Percentiles rank a stretch among this genome's conserved stretches.
Conservation (phyloP, 2,113 vertebrate species). For the Gila orcuttii region DNA sequence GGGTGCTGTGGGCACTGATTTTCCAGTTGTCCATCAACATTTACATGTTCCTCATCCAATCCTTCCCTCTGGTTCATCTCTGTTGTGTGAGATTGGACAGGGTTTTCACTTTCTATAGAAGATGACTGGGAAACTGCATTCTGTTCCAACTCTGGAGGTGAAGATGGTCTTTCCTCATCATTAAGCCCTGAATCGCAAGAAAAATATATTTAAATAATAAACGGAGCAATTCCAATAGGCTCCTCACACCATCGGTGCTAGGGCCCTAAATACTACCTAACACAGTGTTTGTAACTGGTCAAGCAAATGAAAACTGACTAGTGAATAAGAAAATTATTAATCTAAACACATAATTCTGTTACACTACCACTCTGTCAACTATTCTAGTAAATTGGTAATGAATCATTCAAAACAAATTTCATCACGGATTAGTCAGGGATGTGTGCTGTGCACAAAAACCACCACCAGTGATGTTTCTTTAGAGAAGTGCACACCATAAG, state of each 20-base stretch:
- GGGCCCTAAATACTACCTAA: no score
- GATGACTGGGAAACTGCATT: constrained; percentile 70
- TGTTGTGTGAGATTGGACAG: constrained; percentile 50
- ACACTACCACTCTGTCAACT: neutral
- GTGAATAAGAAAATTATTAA: neutral
- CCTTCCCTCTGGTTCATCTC: constrained; percentile 54
- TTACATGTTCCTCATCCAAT: constrained; percentile 52
- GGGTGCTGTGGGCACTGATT: constrained; percentile 54
- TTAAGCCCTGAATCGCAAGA: constrained; percentile 65
- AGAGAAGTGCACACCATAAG: neutral
- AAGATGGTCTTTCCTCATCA: constrained; percentile 75
- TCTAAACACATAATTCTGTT: neutral
- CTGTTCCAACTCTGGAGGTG: constrained; percentile 70
- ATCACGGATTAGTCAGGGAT: neutral
- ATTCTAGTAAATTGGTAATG: neutral
- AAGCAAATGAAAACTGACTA: neutral
- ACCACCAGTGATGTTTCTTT: neutral
- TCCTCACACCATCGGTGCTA: no score
- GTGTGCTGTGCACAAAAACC: neutral
- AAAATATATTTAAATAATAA: neutral
- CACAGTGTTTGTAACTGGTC: no score
- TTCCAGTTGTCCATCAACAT: constrained; percentile 55
- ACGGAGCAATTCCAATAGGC: no score
- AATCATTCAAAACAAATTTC: neutral
- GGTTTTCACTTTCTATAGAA: constrained; percentile 64